A percentile compares a stretch with the other conserved stretches of the same genome.
These are phyloP conservation scores for Tachysurus fulvidraco DNA, from an alignment of 2,113 vertebrate species.

Conservation along the genomic window DNA sequence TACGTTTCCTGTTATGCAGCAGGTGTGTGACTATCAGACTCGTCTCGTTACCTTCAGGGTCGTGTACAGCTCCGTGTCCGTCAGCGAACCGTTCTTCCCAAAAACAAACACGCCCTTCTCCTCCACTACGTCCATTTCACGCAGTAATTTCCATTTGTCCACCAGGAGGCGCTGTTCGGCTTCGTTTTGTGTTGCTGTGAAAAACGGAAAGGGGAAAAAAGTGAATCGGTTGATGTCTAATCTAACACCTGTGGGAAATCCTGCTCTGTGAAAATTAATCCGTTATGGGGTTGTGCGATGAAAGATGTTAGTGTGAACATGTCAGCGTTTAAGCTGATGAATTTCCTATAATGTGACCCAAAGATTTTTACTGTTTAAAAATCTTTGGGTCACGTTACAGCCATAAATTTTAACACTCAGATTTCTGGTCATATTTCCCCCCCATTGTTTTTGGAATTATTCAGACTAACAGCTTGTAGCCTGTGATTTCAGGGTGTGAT, in stretches of 20 bases:
- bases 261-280: not conserved
- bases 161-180: constrained; percentile 66
- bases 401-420: no score
- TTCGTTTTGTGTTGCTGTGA: constrained; percentile 67
- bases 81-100: constrained; percentile 80
- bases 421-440: no score
- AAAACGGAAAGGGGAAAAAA: not conserved
- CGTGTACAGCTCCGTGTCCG: constrained; percentile 80
- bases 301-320: not conserved
- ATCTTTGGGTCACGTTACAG: no score
- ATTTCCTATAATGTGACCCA: not conserved
- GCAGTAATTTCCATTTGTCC: constrained; percentile 81
- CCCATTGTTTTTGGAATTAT: no score
- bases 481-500: not conserved
- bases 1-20: not conserved
- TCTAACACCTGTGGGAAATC: not conserved
- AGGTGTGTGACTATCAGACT: not conserved
- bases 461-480: no score
- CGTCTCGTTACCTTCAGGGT: constrained; percentile 80
- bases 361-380: no score
- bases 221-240: not conserved
- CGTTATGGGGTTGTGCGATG: not conserved
- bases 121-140: constrained; percentile 78
- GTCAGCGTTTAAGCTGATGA: not conserved
- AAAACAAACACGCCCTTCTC: constrained; percentile 86